These are phyloP conservation scores for Scalopus aquaticus DNA, from an alignment of 2,113 vertebrate species.

Conservation along the genomic window DNA sequence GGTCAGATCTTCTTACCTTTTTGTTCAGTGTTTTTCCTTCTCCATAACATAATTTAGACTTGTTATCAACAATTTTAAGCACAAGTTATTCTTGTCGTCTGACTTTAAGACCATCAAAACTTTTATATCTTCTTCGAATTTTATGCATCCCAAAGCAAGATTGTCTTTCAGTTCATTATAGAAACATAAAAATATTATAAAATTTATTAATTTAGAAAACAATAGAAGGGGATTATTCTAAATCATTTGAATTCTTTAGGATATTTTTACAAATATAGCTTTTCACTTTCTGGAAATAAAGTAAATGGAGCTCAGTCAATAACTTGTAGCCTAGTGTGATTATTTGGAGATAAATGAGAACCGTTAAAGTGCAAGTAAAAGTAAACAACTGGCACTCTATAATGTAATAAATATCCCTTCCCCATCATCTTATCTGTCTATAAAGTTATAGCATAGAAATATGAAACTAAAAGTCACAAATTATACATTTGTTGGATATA, in stretches of 20 bases:
- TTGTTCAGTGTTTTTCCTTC: not conserved
- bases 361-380: not conserved
- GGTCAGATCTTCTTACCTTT: not conserved
- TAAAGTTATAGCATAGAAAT: not conserved
- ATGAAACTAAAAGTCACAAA: not conserved
- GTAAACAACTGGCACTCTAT: not conserved
- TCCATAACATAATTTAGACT: not conserved
- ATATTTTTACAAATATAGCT: not conserved
- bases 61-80: not conserved
- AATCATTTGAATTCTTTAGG: not conserved
- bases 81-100: not conserved
- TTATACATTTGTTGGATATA: not conserved
- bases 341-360: not conserved
- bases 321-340: not conserved
- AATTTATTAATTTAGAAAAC: not conserved
- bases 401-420: not conserved
- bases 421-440: not conserved
- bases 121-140: not conserved
- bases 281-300: slow-evolving; percentile 22
- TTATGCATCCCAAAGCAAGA: not conserved
- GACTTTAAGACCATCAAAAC: not conserved
- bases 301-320: not conserved
- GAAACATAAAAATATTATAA: not conserved
- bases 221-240: not conserved
- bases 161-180: not conserved